Percentiles rank a stretch among this genome's conserved stretches.
Conservation (phyloP, 2,888 invertebrate species). For the Ectemnius continuus region DNA sequence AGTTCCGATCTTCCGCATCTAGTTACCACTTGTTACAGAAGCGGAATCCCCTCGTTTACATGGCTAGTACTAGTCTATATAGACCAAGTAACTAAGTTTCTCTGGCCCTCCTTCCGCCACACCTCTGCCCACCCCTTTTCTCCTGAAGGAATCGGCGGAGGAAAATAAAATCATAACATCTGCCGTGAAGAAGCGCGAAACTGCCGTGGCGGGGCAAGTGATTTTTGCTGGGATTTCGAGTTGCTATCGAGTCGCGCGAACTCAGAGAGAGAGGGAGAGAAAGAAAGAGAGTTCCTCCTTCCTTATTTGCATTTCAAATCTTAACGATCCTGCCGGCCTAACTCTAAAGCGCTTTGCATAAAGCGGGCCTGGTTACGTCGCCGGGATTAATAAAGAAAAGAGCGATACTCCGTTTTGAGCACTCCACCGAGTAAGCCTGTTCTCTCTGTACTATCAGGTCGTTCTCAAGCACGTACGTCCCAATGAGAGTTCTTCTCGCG, state of each 20-base stretch:
- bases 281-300: background rate
- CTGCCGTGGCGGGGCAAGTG: constrained; percentile 50
- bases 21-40: constrained; percentile 63
- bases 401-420: constrained; percentile 33
- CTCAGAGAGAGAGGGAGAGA: constrained; percentile 8
- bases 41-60: constrained; percentile 60
- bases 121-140: background rate
- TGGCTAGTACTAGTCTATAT: constrained; percentile 35
- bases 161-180: constrained; percentile 56
- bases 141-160: constrained; percentile 11
- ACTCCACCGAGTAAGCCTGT: background rate
- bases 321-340: constrained; percentile 54
- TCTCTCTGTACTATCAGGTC: too few species aligned
- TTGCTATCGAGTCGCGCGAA: constrained; percentile 44
- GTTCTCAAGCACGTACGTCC: too few species aligned
- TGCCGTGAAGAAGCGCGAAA: constrained; percentile 47
- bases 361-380: constrained; percentile 47
- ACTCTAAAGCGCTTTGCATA: constrained; percentile 57
- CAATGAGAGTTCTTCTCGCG: too few species aligned
- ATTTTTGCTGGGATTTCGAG: constrained; percentile 55
- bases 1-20: constrained; percentile 53
- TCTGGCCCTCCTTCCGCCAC: constrained; percentile 1
- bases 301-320: constrained; percentile 63
- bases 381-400: constrained; percentile 50
- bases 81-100: constrained; percentile 10